Conservation (phyloP, 2,888 invertebrate genomes). For the Anodontia alba region DNA sequence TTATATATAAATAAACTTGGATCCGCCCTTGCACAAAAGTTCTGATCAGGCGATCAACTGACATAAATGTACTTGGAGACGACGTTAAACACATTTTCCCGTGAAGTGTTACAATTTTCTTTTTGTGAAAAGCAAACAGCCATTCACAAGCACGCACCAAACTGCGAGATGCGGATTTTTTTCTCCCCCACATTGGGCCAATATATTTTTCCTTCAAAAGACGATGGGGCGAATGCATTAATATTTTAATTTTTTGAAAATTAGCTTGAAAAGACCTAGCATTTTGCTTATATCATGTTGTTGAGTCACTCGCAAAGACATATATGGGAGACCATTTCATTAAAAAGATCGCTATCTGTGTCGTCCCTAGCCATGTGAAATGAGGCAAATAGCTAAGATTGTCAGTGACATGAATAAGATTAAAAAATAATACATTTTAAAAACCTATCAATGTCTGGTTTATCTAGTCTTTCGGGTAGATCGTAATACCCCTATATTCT, state of each 20-base stretch:
- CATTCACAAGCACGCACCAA: background rate
- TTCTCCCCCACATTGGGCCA: background rate
- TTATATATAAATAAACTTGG: no score
- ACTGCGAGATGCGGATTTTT: background rate
- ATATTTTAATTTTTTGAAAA: constrained; percentile 17
- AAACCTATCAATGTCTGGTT: no score
- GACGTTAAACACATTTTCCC: no score
- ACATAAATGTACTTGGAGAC: no score
- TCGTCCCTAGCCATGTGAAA: background rate
- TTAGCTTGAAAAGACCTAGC: background rate
- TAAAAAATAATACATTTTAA: background rate
- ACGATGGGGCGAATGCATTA: background rate
- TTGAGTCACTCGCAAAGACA: background rate
- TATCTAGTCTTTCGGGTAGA: no score
- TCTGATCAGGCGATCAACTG: no score
- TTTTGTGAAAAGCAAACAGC: no score
- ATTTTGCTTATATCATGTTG: constrained; percentile 14
- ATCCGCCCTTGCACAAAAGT: no score
- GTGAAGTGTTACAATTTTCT: no score
- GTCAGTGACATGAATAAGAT: background rate
- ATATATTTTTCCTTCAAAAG: background rate
- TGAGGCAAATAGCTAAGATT: background rate
- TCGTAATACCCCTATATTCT: no score
- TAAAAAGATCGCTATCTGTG: background rate
- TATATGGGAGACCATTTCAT: background rate